Percentiles rank a stretch among this genome's conserved stretches.
These are phyloP conservation scores for Aphodius sticticus DNA, from an alignment of 2,888 invertebrate species.

Conservation along the genomic window DNA sequence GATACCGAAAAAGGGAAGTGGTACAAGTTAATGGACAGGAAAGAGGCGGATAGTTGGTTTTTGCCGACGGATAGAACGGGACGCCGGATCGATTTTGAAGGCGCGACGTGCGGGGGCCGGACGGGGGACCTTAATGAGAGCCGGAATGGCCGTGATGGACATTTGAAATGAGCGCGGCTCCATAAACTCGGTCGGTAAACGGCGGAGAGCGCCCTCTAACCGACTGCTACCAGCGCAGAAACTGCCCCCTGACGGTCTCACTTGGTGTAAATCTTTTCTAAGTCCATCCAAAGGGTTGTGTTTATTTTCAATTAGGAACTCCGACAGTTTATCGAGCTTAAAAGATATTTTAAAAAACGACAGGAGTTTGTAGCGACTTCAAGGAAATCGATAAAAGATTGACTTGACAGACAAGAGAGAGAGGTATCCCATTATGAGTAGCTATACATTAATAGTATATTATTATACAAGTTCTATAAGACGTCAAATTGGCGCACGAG, in stretches of 20 bases:
- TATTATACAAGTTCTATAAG: too few species aligned
- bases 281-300: neutral
- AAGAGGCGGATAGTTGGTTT: conserved; percentile 36
- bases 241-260: neutral
- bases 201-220: conserved; percentile 9
- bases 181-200: conserved; percentile 47
- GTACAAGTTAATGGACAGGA: conserved; percentile 43
- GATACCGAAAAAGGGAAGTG: conserved; percentile 47
- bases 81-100: conserved; percentile 24
- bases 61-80: conserved; percentile 32
- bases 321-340: neutral
- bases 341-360: neutral
- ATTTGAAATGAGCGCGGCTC: conserved; percentile 65
- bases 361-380: too few species aligned
- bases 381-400: too few species aligned
- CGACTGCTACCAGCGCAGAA: neutral
- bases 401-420: too few species aligned
- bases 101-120: conserved; percentile 7
- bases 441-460: too few species aligned
- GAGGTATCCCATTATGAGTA: too few species aligned
- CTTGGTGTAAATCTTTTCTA: neutral
- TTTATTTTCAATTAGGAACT: neutral
- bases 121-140: conserved; percentile 68
- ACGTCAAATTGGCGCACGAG: too few species aligned
- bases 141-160: conserved; percentile 72